Evolutionary conservation across 35 echinoderm and acorn worm genomes (phyloP), one percentile per base, ranked within the genome.

Genomic region (Lytechinus pictus): DNA sequence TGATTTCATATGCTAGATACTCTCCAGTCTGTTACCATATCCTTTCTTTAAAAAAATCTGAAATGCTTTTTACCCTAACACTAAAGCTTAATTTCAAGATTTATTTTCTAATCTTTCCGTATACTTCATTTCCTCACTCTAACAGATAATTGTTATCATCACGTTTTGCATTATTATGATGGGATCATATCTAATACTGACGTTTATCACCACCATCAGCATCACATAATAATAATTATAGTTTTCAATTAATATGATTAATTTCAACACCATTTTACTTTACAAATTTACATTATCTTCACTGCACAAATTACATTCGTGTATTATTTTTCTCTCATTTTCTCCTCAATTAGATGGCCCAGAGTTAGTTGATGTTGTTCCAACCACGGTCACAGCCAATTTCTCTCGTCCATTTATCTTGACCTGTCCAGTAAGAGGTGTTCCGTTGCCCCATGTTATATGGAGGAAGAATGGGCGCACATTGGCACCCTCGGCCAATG

Each of bases 381-480:
- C 92, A 28, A 93, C 52, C n/a, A 27, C 52, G 9, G 92, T 93
- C 2, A 57, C 55, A 57, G 92, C 29, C 8, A 93, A 93, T 27
- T 55, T 93, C 55, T 93, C 92, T 53, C 53, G n/a, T 10, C 55
- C 92, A 4, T 57, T 93, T 0, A 54, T 93, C 52, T 21, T 93
- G 52, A 56, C 92, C 53, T 93, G 92, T 93, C 92, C 92, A 57
- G 92, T 93, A n/a, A 93, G 92, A 57, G 92, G 29, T 55, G 55
- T 93, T 9, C 92, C 92, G 0, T 33, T 54, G 10, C 92, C 92
- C 10, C 13, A 27, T 9, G 54, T 93, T 3, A 27, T 57, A 53
- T 93, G 92, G 92, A 93, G 52, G 13, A 93, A 93, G 55, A 93
- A 93, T 55, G 92, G 92, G 9, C 92, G 92, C 7, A 93, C 92